Percentiles rank a stretch among this genome's conserved stretches.
Evolutionary conservation across 2,888 invertebrate genomes (phyloP).

Genomic region (Magallana nippona): DNA sequence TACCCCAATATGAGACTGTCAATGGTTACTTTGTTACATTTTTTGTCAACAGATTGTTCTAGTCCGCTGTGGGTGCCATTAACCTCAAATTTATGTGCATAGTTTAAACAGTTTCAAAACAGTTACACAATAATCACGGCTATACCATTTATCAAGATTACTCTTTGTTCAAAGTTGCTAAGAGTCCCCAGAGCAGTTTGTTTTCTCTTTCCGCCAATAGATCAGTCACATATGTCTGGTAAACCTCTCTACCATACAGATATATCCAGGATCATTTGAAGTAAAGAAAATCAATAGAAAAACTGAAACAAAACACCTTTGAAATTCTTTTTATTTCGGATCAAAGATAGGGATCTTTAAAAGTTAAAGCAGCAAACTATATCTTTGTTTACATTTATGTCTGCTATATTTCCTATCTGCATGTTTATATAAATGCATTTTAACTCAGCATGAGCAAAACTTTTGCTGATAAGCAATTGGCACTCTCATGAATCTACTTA

Average conservation of each 20-base stretch:
- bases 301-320: conserved; percentile 10
- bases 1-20: too few species aligned
- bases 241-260: not conserved
- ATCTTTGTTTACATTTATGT: not conserved
- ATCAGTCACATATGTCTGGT: not conserved
- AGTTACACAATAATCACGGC: conserved; percentile 15
- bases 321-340: not conserved
- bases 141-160: conserved; percentile 30
- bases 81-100: conserved; percentile 13
- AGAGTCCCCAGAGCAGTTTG: not conserved
- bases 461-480: not conserved
- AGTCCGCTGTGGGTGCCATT: not conserved
- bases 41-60: too few species aligned
- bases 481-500: not conserved
- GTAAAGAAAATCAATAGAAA: not conserved
- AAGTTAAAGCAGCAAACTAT: not conserved
- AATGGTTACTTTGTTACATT: too few species aligned
- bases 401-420: not conserved
- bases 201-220: not conserved
- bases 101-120: conserved; percentile 13
- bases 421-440: not conserved
- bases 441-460: not conserved
- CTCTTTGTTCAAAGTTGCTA: not conserved
- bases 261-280: not conserved
- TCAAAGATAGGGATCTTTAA: not conserved